Evolutionary conservation across 2,113 vertebrate genomes (phyloP).

Genomic region (Malurus elegans): DNA sequence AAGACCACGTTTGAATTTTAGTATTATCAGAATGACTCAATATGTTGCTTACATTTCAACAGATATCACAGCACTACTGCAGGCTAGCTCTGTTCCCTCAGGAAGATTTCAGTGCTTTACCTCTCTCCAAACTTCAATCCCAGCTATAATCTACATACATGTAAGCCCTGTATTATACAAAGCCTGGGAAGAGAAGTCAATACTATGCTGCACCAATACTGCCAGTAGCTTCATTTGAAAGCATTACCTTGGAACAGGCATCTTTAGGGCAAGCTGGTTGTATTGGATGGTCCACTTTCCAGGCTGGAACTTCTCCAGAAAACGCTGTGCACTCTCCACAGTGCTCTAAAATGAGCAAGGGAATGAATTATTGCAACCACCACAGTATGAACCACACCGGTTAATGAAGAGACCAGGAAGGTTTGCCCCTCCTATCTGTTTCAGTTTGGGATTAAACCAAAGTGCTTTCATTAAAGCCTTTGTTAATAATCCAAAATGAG

Average conservation of each 20-base stretch:
- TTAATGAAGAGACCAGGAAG: not conserved
- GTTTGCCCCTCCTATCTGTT: not conserved
- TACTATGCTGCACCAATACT: not conserved
- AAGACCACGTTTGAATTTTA: not conserved
- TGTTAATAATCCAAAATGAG: not conserved
- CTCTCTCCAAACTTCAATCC: not conserved
- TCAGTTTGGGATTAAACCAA: not conserved
- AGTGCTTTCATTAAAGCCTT: not conserved
- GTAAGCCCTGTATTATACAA: not conserved
- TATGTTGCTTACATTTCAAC: not conserved
- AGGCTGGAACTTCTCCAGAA: constrained; percentile 80
- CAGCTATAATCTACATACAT: not conserved
- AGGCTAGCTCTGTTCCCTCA: not conserved
- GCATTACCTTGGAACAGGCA: constrained; percentile 89
- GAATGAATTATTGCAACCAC: not conserved
- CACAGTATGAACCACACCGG: not conserved
- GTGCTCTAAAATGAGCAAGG: constrained; percentile 83
- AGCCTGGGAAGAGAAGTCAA: not conserved
- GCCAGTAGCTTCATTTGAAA: not conserved
- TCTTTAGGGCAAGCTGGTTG: constrained; percentile 79
- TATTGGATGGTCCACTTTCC: constrained; percentile 89
- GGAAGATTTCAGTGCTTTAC: not conserved
- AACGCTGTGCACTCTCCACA: constrained; percentile 87
- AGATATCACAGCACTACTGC: not conserved
- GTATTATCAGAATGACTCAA: not conserved